Percentiles rank a stretch among this genome's conserved stretches.
phyloP scores from a whole-genome alignment of 1,140 invertebrate species.

The Capitella teleta region DNA sequence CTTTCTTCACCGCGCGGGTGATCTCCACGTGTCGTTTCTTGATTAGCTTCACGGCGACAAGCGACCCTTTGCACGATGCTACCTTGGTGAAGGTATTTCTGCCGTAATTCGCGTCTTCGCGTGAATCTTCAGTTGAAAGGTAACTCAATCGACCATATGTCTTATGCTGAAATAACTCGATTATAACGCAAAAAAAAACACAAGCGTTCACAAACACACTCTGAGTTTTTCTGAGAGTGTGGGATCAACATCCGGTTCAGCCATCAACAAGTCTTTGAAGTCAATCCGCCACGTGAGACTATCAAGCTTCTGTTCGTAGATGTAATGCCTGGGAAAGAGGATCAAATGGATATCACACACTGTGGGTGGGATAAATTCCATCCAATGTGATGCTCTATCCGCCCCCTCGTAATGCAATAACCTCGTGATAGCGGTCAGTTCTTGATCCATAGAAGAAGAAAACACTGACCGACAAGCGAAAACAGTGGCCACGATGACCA shows the following conservation, averaged over 20 bases:
- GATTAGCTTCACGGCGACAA: slow-evolving; percentile 11
- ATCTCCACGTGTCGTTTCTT: slow-evolving; percentile 10
- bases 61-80: slow-evolving; percentile 9
- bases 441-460: no score
- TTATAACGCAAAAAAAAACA: not conserved
- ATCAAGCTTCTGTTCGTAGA: slow-evolving; percentile 14
- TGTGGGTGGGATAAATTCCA: no score
- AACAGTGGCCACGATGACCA: slow-evolving; percentile 5
- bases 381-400: no score
- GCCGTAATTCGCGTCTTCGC: not conserved
- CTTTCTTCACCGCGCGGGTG: slow-evolving; percentile 12
- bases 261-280: slow-evolving; percentile 11
- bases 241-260: slow-evolving; percentile 7
- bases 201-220: not conserved
- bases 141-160: not conserved
- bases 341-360: no score
- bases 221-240: slow-evolving; percentile 11
- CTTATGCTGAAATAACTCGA: not conserved
- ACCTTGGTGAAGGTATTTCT: not conserved
- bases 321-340: slow-evolving; percentile 12
- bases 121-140: not conserved
- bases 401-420: no score
- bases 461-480: slow-evolving; percentile 9
- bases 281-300: slow-evolving; percentile 16
- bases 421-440: no score